Base-by-base conservation (phyloP, 2,113 vertebrate genomes). In the Pygoscelis antarcticus region DNA sequence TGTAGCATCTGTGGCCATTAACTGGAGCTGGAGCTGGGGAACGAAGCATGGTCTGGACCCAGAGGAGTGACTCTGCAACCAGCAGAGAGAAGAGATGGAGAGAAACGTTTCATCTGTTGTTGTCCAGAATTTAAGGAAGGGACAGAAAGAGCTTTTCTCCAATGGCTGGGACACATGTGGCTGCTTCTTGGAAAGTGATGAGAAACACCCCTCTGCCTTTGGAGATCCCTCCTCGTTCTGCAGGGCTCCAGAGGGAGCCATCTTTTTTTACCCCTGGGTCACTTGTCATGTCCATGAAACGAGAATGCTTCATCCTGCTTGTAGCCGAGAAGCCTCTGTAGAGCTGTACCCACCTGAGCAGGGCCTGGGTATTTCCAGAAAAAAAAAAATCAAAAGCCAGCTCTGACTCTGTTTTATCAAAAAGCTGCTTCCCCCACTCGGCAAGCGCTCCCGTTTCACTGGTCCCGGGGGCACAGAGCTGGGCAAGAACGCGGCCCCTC, bases 371-470 rank as follows among this genome's bases (percentile, higher is more conserved):
- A 9, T 57, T 57, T 76, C 21, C 11, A 38, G 52, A 8, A 19
- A 25, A 9, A 2, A 11, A 3, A 14, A 14, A 14, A 42, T 42
- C 25, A 4, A 51, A 57, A 13, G 3, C 46, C n/a, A 40, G 8
- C 32, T 69, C 30, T 55, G 55, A 14, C 3, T 66, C 26, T 10
- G 4, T 18, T 54, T n/a, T 75, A n/a, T 47, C 52, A 3, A 25
- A 80, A 21, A 29, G 18, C 66, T 47, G 3, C 42, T 36, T 69
- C 13, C 38, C 25, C 18, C 7, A 4, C 51, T 30, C 0, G 2
- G 27, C 22, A 18, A 18, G 21, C 0, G 8, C 29, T 54, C 55
- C 19, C 0, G 1, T 47, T 70, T 49, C 16, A 5, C 42, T 12
- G 47, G 13, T 38, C 36, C 25, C 1, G 2, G 44, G 27, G 22